Conservation (phyloP, 2,888 invertebrate genomes). For the Tridacna crocea region DNA sequence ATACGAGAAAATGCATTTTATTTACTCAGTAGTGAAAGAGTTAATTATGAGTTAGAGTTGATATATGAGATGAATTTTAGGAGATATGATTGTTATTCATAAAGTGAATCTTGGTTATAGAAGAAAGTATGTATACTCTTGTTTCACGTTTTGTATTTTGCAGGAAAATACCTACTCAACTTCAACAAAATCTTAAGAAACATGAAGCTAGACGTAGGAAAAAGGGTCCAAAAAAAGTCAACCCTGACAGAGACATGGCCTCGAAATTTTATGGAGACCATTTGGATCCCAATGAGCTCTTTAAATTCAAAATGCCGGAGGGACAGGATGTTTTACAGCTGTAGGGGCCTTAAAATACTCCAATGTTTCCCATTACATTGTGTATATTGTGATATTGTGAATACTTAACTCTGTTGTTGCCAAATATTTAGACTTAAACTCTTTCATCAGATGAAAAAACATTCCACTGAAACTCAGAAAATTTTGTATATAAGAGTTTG, state of each 20-base stretch:
- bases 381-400: too few relatives aligned
- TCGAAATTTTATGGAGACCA: constrained; percentile 79
- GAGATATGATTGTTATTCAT: too few relatives aligned
- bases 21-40: too few relatives aligned
- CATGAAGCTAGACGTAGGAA: constrained; percentile 66
- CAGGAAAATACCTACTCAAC: constrained; percentile 70
- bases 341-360: constrained; percentile 22
- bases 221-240: constrained; percentile 64
- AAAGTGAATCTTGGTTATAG: too few relatives aligned
- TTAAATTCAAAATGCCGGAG: constrained; percentile 66
- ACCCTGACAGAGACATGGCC: constrained; percentile 74
- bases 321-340: constrained; percentile 47
- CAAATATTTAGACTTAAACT: too few relatives aligned
- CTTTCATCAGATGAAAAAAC: too few relatives aligned
- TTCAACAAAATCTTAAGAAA: constrained; percentile 70
- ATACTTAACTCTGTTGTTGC: too few relatives aligned
- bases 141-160: constrained; percentile 11
- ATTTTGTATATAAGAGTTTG: neutral
- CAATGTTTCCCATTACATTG: neutral
- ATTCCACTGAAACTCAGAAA: too few relatives aligned
- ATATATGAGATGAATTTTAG: too few relatives aligned
- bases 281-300: constrained; percentile 75
- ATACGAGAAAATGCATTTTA: too few relatives aligned
- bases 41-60: too few relatives aligned
- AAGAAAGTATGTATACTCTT: neutral